Evolutionary conservation across 2,888 invertebrate genomes (phyloP).

Genomic region (Amphipoea oculea): DNA sequence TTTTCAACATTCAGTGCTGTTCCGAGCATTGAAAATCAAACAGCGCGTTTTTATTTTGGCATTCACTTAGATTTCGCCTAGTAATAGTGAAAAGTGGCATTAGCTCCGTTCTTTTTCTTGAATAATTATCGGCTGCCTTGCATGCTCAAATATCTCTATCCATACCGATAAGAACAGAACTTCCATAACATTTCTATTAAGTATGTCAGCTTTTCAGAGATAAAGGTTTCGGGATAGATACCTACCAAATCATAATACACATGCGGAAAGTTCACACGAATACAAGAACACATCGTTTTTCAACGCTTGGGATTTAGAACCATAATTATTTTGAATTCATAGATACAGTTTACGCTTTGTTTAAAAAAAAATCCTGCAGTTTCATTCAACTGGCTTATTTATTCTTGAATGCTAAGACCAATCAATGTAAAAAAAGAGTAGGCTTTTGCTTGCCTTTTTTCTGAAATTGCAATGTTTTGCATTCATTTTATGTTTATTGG

Average conservation of each 20-base stretch:
- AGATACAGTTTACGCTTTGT: too few relatives aligned
- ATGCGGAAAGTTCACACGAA: not conserved
- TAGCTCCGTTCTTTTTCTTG: not conserved
- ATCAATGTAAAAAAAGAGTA: not conserved
- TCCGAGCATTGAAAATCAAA: not conserved
- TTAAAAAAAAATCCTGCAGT: not conserved
- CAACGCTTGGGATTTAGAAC: too few relatives aligned
- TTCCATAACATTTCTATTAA: slow-evolving; percentile 8
- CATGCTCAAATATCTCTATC: not conserved
- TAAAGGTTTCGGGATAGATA: not conserved
- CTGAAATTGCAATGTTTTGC: not conserved
- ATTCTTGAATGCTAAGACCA: not conserved
- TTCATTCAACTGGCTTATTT: not conserved
- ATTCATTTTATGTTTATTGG: too few relatives aligned
- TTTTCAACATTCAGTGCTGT: not conserved
- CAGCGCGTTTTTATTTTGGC: not conserved
- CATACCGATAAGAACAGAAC: not conserved
- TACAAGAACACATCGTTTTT: not conserved
- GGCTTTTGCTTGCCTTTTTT: too few relatives aligned
- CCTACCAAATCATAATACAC: not conserved
- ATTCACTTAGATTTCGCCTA: not conserved
- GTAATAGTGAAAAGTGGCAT: not conserved
- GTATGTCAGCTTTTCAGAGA: not conserved
- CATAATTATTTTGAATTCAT: too few relatives aligned
- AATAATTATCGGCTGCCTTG: not conserved